Percentiles rank a stretch among this genome's conserved stretches.
Evolutionary conservation across 1,140 invertebrate species (phyloP).

Genomic region (Centruroides sculpturatus): DNA sequence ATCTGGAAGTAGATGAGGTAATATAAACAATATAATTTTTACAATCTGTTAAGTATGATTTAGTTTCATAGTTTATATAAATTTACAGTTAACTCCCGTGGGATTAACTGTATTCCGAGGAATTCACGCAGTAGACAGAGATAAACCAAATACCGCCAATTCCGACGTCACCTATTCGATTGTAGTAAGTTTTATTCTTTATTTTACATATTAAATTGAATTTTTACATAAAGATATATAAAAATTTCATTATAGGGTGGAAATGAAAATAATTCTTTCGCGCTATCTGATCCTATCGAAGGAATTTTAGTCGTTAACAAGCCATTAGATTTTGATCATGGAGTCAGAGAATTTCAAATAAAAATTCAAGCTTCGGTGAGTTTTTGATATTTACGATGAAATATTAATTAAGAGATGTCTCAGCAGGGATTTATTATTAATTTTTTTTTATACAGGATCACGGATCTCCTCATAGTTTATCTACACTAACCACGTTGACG

Average conservation of each 20-base stretch:
- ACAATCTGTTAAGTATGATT: neutral
- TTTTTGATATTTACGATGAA: conserved; percentile 19
- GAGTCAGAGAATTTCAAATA: conserved; percentile 55
- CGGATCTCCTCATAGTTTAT: conserved; percentile 22
- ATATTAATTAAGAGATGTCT: neutral
- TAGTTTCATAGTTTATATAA: neutral
- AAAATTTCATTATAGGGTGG: conserved; percentile 30
- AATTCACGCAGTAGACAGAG: conserved; percentile 59
- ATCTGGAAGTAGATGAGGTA: conserved; percentile 55
- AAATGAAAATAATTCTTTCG: conserved; percentile 57
- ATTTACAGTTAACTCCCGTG: conserved; percentile 58
- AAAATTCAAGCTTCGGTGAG: conserved; percentile 66
- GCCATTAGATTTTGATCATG: conserved; percentile 59
- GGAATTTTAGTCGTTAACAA: conserved; percentile 53
- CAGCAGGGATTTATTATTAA: no score
- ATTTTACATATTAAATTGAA: neutral
- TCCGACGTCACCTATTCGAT: conserved; percentile 73
- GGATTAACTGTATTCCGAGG: conserved; percentile 65
- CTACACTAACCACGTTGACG: conserved; percentile 50
- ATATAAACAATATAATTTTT: neutral
- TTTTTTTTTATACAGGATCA: conserved; percentile 20
- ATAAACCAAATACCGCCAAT: conserved; percentile 76
- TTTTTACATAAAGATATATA: neutral
- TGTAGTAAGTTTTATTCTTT: conserved; percentile 30
- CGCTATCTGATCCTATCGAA: conserved; percentile 61